Percentiles rank a stretch among this genome's conserved stretches.
Conservation (phyloP, 2,888 invertebrate species). For the Lampropteryx suffumata region DNA sequence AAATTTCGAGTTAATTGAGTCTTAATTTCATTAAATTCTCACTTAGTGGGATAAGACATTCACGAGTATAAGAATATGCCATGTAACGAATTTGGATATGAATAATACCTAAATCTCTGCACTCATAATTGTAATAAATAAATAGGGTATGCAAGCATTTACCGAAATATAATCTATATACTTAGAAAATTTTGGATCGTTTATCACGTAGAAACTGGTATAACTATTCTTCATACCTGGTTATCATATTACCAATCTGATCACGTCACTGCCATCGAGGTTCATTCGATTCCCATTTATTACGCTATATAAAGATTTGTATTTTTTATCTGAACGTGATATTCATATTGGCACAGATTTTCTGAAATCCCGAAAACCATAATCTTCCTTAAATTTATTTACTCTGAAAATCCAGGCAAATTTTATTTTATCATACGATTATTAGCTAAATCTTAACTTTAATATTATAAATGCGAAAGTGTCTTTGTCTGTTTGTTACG, state of each 20-base stretch:
- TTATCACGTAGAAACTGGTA: conserved; percentile 38
- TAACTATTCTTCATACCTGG: no score
- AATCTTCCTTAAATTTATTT: conserved; percentile 25
- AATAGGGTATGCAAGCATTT: no score
- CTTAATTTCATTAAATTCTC: no score
- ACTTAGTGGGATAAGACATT: no score
- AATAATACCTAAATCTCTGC: no score
- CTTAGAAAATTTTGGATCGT: conserved; percentile 1
- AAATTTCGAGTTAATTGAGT: no score
- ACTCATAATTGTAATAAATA: no score
- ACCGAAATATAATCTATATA: no score
- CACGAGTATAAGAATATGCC: no score
- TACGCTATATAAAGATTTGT: conserved; percentile 54
- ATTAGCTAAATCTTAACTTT: conserved; percentile 21
- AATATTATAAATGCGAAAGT: no score
- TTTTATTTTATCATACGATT: conserved; percentile 18
- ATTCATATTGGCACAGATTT: conserved; percentile 26
- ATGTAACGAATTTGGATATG: no score
- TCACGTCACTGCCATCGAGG: conserved; percentile 58
- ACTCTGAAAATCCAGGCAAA: conserved; percentile 15
- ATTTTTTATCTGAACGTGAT: conserved; percentile 37
- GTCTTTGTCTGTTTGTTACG: no score
- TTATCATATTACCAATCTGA: conserved; percentile 51
- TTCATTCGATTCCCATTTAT: conserved; percentile 62
- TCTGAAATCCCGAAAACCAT: conserved; percentile 15